Conservation (phyloP, 2,113 vertebrate genomes). For the Paramisgurnus dabryanus region DNA sequence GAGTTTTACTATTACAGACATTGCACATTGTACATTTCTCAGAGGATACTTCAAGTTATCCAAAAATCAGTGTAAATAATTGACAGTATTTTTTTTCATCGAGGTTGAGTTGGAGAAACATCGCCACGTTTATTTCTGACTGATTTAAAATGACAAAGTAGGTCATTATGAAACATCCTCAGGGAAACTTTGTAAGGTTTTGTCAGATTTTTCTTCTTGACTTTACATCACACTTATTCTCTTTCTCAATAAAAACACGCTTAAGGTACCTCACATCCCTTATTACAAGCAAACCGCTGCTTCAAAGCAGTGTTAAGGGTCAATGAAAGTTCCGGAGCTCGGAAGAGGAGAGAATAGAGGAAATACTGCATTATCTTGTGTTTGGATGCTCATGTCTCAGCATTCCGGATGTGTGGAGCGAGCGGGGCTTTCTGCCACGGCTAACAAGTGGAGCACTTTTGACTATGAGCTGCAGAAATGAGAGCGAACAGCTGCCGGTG, state of each 20-base stretch:
- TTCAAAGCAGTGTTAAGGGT: background rate
- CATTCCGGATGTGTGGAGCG: conserved; percentile 69
- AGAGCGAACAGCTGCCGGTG: conserved; percentile 53
- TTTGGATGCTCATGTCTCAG: conserved; percentile 71
- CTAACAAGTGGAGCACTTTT: conserved; percentile 73
- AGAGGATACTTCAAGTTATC: too few species aligned
- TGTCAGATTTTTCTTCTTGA: background rate
- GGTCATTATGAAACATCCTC: too few species aligned
- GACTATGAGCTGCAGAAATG: conserved; percentile 67
- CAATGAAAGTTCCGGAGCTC: conserved; percentile 55
- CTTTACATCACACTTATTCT: background rate
- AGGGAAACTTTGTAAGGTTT: too few species aligned
- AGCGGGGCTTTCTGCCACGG: conserved; percentile 60
- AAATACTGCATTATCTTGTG: conserved; percentile 70
- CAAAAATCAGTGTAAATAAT: too few species aligned
- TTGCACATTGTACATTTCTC: too few species aligned
- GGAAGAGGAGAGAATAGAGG: conserved; percentile 60
- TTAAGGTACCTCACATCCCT: background rate
- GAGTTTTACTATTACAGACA: too few species aligned
- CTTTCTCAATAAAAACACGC: conserved; percentile 24
- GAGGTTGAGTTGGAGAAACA: too few species aligned
- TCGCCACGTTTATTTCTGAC: too few species aligned
- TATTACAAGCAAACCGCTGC: background rate
- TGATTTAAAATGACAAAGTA: too few species aligned
- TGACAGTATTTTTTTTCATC: too few species aligned